Conservation (phyloP, 2,113 vertebrate species). For the Corapipo altera region DNA sequence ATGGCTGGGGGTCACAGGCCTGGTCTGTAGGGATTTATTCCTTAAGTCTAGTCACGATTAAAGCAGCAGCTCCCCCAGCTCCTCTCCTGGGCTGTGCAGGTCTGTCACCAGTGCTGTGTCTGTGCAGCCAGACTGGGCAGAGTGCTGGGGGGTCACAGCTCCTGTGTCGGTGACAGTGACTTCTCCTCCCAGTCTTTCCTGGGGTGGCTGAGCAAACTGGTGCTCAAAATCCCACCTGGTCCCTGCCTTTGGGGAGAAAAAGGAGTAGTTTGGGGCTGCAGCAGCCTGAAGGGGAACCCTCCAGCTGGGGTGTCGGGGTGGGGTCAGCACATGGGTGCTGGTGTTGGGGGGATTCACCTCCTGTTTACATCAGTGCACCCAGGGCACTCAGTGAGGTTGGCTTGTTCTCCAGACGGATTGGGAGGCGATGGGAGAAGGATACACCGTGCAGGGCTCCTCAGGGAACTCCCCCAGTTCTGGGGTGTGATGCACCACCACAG, state of each 20-base stretch:
- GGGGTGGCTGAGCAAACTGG: neutral
- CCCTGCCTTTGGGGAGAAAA: neutral
- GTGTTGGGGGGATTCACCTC: neutral
- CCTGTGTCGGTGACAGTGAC: rapidly evolving
- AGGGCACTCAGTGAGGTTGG: neutral
- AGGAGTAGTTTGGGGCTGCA: neutral
- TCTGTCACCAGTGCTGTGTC: neutral
- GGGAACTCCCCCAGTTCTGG: neutral
- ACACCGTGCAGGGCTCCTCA: rapidly evolving
- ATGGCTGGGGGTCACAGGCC: neutral
- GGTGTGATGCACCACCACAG: too few species aligned
- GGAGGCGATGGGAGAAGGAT: neutral
- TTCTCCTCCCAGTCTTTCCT: neutral
- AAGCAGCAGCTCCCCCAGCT: neutral
- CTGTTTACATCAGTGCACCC: neutral
- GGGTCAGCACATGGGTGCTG: neutral
- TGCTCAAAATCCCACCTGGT: neutral
- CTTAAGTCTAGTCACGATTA: neutral
- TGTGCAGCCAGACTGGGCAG: neutral
- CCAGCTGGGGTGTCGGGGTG: too few species aligned
- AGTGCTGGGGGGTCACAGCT: neutral
- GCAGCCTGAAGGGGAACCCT: neutral
- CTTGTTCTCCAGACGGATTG: neutral
- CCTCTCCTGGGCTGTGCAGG: neutral
- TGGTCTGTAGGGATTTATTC: neutral